These are phyloP conservation scores for Nannobrachium achirus DNA, from an alignment of 2,113 vertebrate genomes.

Conservation along the genomic window DNA sequence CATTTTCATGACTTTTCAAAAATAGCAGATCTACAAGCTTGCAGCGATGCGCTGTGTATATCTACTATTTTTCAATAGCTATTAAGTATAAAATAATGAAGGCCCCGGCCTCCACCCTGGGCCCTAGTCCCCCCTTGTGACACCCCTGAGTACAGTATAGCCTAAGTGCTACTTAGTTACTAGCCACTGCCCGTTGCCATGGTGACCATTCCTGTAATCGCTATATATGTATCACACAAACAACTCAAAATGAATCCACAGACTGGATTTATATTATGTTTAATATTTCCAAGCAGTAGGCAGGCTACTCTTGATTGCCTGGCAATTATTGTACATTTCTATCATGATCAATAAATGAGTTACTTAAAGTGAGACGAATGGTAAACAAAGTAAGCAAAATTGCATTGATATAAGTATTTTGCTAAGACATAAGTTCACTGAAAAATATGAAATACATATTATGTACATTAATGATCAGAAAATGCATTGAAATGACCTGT, in stretches of 20 bases:
- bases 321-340: conserved; percentile 5
- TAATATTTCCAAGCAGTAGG: conserved; percentile 44
- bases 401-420: conserved; percentile 19
- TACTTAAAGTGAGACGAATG: conserved; percentile 26
- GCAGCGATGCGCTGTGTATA: no score
- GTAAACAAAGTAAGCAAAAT: conserved; percentile 10
- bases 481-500: conserved; percentile 53
- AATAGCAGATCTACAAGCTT: no score
- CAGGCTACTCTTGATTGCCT: neutral
- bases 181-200: neutral
- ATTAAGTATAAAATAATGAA: no score
- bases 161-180: neutral
- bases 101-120: no score
- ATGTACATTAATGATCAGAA: conserved; percentile 9
- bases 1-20: no score
- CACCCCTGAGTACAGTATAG: no score
- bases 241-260: no score
- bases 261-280: conserved; percentile 12
- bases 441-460: conserved; percentile 15
- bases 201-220: conserved; percentile 6
- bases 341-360: conserved; percentile 24
- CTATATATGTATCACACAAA: no score
- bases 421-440: conserved; percentile 24
- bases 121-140: no score
- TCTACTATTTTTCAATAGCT: no score